Evolutionary conservation across 2,113 vertebrate genomes (phyloP).

Genomic region (Hippocampus abdominalis): DNA sequence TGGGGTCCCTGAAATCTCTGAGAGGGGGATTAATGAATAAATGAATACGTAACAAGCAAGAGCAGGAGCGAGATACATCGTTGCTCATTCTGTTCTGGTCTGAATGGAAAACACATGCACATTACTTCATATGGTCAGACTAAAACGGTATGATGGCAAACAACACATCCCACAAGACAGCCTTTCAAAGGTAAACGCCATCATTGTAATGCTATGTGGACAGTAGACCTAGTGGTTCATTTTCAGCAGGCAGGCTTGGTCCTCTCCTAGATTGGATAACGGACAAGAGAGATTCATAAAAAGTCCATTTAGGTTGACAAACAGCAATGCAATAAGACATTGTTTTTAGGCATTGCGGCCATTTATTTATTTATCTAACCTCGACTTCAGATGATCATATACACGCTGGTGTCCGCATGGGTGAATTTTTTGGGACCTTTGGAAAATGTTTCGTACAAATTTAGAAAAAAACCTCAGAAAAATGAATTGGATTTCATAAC

Average conservation of each 20-base stretch:
- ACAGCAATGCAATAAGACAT: not conserved
- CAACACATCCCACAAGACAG: not conserved
- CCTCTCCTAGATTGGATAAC: not conserved
- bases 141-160: not conserved
- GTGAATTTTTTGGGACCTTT: not conserved
- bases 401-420: not conserved
- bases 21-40: not conserved
- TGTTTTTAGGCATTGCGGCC: not conserved
- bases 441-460: not conserved
- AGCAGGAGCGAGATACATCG: not conserved
- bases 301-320: not conserved
- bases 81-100: not conserved
- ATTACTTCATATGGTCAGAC: not conserved
- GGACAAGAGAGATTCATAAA: not conserved
- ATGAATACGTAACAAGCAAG: not conserved
- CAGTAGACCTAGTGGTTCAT: not conserved
- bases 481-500: no score
- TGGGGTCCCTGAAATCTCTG: not conserved
- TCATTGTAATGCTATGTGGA: not conserved
- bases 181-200: not conserved
- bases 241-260: not conserved
- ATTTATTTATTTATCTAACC: not conserved
- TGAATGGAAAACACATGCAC: not conserved
- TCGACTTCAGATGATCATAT: not conserved
- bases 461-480: no score